A percentile compares a stretch with the other conserved stretches of the same genome.
These are phyloP conservation scores for Rotaria sp. DNA, from an alignment of 2,888 invertebrate genomes.

Conservation along the genomic window DNA sequence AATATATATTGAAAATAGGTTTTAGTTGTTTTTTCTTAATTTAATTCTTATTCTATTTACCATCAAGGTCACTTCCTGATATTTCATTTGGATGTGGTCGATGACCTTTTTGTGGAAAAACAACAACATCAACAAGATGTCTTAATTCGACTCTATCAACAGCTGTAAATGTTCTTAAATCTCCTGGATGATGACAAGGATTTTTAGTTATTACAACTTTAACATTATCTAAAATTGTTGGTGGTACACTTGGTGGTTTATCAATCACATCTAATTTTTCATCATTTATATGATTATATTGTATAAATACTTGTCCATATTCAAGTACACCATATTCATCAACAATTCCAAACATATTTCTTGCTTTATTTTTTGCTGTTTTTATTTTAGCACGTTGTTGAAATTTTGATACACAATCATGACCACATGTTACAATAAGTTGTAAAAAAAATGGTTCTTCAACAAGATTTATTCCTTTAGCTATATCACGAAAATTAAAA, in stretches of 20 bases:
- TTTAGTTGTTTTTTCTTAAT: no score
- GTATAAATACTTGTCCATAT: slow-evolving; percentile 25
- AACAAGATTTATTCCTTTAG: neutral
- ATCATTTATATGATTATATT: slow-evolving; percentile 11
- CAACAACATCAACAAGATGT: slow-evolving; percentile 6
- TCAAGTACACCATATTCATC: slow-evolving; percentile 21
- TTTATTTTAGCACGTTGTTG: neutral
- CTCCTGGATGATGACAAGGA: slow-evolving; percentile 22
- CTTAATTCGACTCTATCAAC: slow-evolving; percentile 5
- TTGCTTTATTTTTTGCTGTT: slow-evolving; percentile 12
- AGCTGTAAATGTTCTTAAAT: neutral
- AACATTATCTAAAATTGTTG: neutral
- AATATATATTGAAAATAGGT: no score
- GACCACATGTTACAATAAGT: neutral
- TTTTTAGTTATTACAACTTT: slow-evolving; percentile 7
- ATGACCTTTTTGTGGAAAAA: slow-evolving; percentile 17
- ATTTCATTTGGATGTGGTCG: slow-evolving; percentile 30
- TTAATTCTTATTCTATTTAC: neutral
- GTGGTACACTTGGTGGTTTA: neutral
- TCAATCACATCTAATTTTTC: neutral
- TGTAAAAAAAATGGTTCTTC: slow-evolving; percentile 25
- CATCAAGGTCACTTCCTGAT: neutral
- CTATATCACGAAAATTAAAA: neutral
- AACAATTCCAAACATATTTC: slow-evolving; percentile 26
- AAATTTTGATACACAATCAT: slow-evolving; percentile 8